Base-by-base conservation (phyloP, 30 jellyfish, hydroid and myxozoan genomes). In the Chrysaora quinquecirrha region DNA sequence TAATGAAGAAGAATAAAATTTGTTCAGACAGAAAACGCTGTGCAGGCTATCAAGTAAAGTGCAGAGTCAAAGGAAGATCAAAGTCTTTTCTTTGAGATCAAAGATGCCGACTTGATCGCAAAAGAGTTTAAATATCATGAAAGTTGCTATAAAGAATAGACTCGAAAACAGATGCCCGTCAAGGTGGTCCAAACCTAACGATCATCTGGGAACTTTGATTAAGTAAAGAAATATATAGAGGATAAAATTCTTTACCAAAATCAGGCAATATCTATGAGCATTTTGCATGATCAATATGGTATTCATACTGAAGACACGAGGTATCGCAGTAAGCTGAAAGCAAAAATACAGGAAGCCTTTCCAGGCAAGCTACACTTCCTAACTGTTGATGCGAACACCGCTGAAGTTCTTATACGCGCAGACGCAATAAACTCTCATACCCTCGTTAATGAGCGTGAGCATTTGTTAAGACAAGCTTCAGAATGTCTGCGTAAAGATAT, bases 1-100 rank as follows among this genome's bases (percentile, higher is more conserved):
- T n/a, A n/a, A n/a, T n/a, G n/a, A n/a, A n/a, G n/a, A n/a, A n/a
- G n/a, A n/a, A n/a, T n/a, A n/a, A n/a, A n/a, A n/a, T n/a, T n/a
- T n/a, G n/a, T n/a, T n/a, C n/a, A n/a, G n/a, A 66, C 78, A 11
- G 78, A 30, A 34, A 63, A 66, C 18, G 78, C 61, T 10, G 78
- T 34, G 18, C 16, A 10, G 18, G 27, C 58, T 10, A 11, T 66
- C 54, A 66, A 66, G 27, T 16, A 21, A 64, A 64, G 65, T n/a
- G 78, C 54, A 28, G 66, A 21, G 64, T 7, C 64, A 66, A 66
- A 66, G 18, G 78, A 66, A 30, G 61, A 66, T 66, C 78, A 66
- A 43, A 43, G 58, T 16, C 16, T 43, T 6, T 43, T 2, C 7
- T 24, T 2, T 21, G 58, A 30, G 27, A 21, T 66, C 3, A 66